These are phyloP conservation scores for Ellobium chinense DNA, from an alignment of 2,888 invertebrate species.

Conservation along the genomic window DNA sequence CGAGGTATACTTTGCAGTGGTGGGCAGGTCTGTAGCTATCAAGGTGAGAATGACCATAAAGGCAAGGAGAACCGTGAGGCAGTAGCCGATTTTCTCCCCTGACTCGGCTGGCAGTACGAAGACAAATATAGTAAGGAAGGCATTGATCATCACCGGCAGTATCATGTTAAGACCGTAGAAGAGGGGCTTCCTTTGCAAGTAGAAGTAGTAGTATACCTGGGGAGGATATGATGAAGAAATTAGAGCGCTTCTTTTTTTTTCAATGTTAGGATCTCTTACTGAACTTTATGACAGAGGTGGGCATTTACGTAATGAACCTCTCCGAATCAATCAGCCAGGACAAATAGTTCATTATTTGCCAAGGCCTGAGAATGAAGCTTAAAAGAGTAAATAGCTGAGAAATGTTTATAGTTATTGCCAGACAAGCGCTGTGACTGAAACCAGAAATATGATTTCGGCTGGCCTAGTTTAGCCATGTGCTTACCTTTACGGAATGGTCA, in stretches of 20 bases:
- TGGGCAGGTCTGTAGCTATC: conserved; percentile 49
- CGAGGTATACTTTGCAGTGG: conserved; percentile 49
- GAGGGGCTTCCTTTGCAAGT: conserved; percentile 31
- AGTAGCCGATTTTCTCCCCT: conserved; percentile 53
- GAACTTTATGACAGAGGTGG: too few relatives aligned
- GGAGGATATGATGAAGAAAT: not conserved
- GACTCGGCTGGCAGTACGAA: conserved; percentile 52
- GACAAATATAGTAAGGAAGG: conserved; percentile 45
- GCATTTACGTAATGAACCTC: too few relatives aligned
- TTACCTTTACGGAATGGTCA: too few relatives aligned
- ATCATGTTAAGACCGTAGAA: conserved; percentile 50
- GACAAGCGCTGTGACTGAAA: too few relatives aligned
- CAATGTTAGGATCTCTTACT: too few relatives aligned
- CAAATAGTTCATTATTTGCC: too few relatives aligned
- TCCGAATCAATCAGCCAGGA: too few relatives aligned
- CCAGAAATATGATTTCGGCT: too few relatives aligned
- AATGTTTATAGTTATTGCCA: too few relatives aligned
- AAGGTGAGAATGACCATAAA: conserved; percentile 49
- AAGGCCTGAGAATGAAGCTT: too few relatives aligned
- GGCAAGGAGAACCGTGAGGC: conserved; percentile 43
- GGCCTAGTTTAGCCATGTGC: too few relatives aligned
- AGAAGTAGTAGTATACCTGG: conserved; percentile 39
- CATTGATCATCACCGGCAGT: conserved; percentile 46
- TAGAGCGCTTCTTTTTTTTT: not conserved
- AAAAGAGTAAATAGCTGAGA: too few relatives aligned